Conservation (phyloP, 1,140 invertebrate species). For the Chrysoperla carnea region DNA sequence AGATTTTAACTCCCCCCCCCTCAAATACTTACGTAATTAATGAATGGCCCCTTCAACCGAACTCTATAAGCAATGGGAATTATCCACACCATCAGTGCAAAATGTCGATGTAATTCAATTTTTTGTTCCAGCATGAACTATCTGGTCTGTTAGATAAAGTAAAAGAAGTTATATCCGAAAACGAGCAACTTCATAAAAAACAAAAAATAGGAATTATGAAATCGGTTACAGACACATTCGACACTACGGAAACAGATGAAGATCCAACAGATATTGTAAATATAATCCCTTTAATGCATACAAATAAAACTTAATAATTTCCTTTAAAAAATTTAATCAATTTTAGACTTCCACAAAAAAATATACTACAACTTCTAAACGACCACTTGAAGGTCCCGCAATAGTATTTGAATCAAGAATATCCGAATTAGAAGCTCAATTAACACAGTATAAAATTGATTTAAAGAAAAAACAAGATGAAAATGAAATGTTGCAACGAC, state of each 20-base stretch:
- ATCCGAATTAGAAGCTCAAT: constrained; percentile 62
- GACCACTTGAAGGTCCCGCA: constrained; percentile 36
- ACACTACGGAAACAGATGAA: constrained; percentile 23
- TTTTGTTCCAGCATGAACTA: constrained; percentile 37
- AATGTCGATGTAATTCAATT: too few relatives aligned
- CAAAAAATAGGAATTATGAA: constrained; percentile 43
- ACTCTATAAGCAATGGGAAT: too few relatives aligned
- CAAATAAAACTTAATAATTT: too few relatives aligned
- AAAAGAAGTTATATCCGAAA: constrained; percentile 64
- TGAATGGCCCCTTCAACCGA: too few relatives aligned
- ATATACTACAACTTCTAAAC: constrained; percentile 18
- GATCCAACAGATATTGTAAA: constrained; percentile 15
- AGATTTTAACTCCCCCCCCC: too few relatives aligned
- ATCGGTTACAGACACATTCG: constrained; percentile 28
- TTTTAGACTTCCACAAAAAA: constrained; percentile 10
- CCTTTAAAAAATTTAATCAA: not conserved
- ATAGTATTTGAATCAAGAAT: constrained; percentile 68
- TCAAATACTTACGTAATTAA: too few relatives aligned
- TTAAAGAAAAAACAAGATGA: constrained; percentile 47
- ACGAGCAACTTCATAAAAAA: constrained; percentile 56
- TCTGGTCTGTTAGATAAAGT: constrained; percentile 57
- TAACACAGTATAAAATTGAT: constrained; percentile 57
- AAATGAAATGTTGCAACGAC: constrained; percentile 40
- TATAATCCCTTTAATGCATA: too few relatives aligned
- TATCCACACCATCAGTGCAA: too few relatives aligned